A percentile compares a stretch with the other conserved stretches of the same genome.
Evolutionary conservation across 2,888 invertebrate species (phyloP).

Genomic region (Brachypalpus laphriformis): DNA sequence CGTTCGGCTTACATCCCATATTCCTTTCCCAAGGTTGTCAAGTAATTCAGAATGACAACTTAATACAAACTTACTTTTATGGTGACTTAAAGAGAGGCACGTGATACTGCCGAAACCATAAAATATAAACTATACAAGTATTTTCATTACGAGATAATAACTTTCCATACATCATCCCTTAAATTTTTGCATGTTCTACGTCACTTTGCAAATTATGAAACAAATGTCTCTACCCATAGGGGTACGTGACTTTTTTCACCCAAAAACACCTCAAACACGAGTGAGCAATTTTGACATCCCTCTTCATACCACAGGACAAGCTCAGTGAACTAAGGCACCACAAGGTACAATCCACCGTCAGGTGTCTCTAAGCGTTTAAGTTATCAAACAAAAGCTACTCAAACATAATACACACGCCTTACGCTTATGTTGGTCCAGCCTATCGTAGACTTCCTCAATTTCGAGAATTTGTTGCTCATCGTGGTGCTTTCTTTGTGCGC

Average conservation of each 20-base stretch:
- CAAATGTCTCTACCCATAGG: background rate
- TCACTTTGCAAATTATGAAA: background rate
- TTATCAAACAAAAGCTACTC: background rate
- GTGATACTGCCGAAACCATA: background rate
- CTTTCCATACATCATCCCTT: background rate
- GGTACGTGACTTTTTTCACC: background rate
- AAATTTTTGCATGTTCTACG: background rate
- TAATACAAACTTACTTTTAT: background rate
- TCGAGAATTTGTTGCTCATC: background rate
- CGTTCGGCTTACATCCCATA: too few relatives aligned
- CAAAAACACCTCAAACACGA: background rate
- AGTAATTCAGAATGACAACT: background rate
- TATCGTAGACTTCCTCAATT: background rate
- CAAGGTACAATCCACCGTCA: constrained; percentile 4
- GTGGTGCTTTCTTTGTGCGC: background rate
- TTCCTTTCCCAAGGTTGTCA: background rate
- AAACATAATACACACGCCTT: background rate
- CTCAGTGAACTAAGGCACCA: background rate
- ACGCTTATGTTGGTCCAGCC: background rate
- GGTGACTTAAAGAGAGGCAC: constrained; percentile 6
- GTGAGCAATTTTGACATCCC: background rate
- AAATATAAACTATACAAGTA: constrained; percentile 2
- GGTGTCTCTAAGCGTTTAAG: constrained; percentile 10
- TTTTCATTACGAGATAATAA: background rate
- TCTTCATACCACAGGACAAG: background rate